Base-by-base conservation (phyloP, 2,113 vertebrate genomes). In the Notiomystis cincta region DNA sequence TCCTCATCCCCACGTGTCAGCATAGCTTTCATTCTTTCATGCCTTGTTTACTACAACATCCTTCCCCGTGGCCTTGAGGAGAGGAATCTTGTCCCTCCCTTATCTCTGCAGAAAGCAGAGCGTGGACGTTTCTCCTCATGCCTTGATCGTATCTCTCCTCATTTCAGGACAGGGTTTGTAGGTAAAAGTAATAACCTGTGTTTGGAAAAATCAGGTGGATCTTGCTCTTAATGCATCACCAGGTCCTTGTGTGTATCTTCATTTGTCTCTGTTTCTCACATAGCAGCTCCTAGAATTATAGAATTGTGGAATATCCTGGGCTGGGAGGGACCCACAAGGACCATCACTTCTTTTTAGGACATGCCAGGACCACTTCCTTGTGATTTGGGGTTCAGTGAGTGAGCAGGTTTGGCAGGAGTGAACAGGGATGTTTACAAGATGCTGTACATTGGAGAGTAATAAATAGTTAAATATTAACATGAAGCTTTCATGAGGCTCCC, bases 11-110 rank as follows among this genome's bases (percentile, higher is more conserved):
- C 62, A 17, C 45, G 54, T 45, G 85, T 31, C 73, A 48, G 3
- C 45, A 56, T 53, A 28, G 79, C 85, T 92, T 70, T 80, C 86
- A 1, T 92, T 93, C 91, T 81, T 89, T 58, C 56, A 1, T 81
- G 91, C 86, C 91, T 96, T 96, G 93, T 96, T 95, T 95, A 87
- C 96, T 95, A 80, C 85, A 56, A 58, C 93, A 95, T 86, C 72
- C 87, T 94, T 58, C 90, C 65, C 70, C 3, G 45, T 50, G 90
- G 95, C 96, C 95, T 89, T 93, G 93, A 75, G 93, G 42, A 44
- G 30, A 90, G 91, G 64, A 66, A 50, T 93, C 67, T 77, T 54
- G 69, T 10, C 71, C 88, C 48, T 80, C 48, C 54, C 91, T 93
- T 97, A 92, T 95, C 95, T 90, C 25, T 58, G 62, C 76, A 92